Percentiles rank a stretch among this genome's conserved stretches.
Conservation (phyloP, 2,113 vertebrate genomes). For the Epinephelus lanceolatus region DNA sequence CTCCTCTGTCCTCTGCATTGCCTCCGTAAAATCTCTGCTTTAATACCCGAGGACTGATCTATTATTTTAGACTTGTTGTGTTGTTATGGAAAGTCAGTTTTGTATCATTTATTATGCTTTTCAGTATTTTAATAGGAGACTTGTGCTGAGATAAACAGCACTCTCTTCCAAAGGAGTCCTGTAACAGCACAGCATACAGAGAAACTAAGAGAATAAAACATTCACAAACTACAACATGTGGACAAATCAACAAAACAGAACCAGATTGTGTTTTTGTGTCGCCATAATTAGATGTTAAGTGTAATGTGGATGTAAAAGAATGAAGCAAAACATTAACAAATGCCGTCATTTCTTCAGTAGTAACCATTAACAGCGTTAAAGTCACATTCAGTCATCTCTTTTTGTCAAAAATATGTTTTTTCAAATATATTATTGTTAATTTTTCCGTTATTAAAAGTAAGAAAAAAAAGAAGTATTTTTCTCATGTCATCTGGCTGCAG, state of each 20-base stretch:
- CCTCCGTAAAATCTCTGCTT: background rate
- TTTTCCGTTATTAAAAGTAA: background rate
- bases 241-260: background rate
- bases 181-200: background rate
- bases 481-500: background rate
- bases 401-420: background rate
- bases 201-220: background rate
- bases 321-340: conserved; percentile 1
- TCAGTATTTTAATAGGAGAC: background rate
- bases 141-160: background rate
- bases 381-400: background rate
- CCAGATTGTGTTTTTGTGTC: conserved; percentile 4
- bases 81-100: conserved; percentile 2
- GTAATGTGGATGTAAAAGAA: conserved; percentile 32
- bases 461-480: background rate
- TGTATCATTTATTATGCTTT: background rate
- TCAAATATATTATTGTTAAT: background rate
- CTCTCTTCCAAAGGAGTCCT: background rate
- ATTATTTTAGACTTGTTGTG: conserved; percentile 7
- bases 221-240: too few species aligned
- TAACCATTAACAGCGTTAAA: conserved; percentile 22
- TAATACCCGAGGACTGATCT: conserved; percentile 8
- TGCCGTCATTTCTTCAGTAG: conserved; percentile 38
- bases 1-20: conserved; percentile 12
- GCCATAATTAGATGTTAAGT: background rate